Percentiles rank a stretch among this genome's conserved stretches.
phyloP scores from a whole-genome alignment of 2,888 invertebrate genomes.

The Reticulitermes lucifugus region DNA sequence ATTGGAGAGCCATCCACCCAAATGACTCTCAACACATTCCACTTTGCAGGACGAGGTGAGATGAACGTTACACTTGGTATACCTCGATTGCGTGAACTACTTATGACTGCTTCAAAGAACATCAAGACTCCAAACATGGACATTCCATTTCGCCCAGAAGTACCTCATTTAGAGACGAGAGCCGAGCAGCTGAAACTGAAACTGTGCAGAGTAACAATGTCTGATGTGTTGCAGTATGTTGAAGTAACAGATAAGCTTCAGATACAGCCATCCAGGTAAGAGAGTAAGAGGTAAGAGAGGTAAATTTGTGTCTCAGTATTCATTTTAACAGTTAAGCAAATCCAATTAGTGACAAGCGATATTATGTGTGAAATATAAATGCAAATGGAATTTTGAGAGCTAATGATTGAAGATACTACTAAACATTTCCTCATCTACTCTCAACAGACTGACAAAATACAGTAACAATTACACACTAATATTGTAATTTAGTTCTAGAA shows the following conservation, averaged over 20 bases:
- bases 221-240: constrained; percentile 82
- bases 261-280: constrained; percentile 66
- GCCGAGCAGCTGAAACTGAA: constrained; percentile 78
- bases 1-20: constrained; percentile 99
- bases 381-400: no score
- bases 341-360: no score
- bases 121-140: constrained; percentile 98
- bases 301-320: background rate
- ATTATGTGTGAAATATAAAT: no score
- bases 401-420: no score
- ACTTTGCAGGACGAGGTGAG: constrained; percentile 99
- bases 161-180: constrained; percentile 66
- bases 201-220: constrained; percentile 82
- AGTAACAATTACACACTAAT: no score
- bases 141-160: constrained; percentile 78
- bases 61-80: constrained; percentile 99
- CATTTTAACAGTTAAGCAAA: background rate
- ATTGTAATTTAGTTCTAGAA: no score
- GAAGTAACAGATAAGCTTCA: constrained; percentile 72
- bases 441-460: no score
- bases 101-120: constrained; percentile 94
- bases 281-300: no score
- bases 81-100: constrained; percentile 94
- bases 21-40: constrained; percentile 99
- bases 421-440: no score